phyloP scores from a whole-genome alignment of 2,113 vertebrate species.

The Mugil cephalus region DNA sequence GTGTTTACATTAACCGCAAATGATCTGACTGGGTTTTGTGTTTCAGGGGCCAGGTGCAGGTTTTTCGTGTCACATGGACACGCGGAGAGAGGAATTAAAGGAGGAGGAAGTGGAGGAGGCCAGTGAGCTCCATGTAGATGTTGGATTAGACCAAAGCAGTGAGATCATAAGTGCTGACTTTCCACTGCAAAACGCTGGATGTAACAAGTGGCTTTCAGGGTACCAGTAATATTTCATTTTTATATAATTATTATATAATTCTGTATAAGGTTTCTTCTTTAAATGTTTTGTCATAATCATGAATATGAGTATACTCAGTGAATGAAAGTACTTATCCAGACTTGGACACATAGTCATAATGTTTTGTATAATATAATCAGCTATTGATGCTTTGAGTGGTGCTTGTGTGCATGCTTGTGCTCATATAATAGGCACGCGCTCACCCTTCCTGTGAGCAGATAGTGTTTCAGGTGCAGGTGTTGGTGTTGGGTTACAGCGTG shows the following conservation, averaged over 20 bases:
- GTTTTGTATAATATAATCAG: neutral
- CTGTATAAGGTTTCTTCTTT: neutral
- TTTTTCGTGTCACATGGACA: constrained; percentile 45
- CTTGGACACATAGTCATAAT: constrained; percentile 10
- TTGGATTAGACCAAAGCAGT: constrained; percentile 20
- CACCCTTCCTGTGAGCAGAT: constrained; percentile 53
- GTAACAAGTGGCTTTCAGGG: constrained; percentile 45
- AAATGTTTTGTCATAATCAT: neutral
- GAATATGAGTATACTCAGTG: neutral
- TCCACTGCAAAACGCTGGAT: constrained; percentile 3
- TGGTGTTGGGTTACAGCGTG: constrained; percentile 72
- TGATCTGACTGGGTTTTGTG: constrained; percentile 45
- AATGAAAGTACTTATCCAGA: neutral
- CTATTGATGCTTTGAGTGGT: constrained; percentile 41
- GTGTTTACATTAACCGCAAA: constrained; percentile 17
- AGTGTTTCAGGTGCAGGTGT: constrained; percentile 61
- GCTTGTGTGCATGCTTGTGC: constrained; percentile 26
- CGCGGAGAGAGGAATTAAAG: constrained; percentile 7
- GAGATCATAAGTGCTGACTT: constrained; percentile 25
- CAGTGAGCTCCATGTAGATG: constrained; percentile 5
- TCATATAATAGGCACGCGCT: constrained; percentile 50
- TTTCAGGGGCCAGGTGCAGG: constrained; percentile 68
- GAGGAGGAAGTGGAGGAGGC: constrained; percentile 11
- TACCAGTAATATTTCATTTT: constrained; percentile 27
- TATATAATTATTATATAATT: neutral